Conservation (phyloP, 2,888 invertebrate genomes). For the Balanococcus diminutus region DNA sequence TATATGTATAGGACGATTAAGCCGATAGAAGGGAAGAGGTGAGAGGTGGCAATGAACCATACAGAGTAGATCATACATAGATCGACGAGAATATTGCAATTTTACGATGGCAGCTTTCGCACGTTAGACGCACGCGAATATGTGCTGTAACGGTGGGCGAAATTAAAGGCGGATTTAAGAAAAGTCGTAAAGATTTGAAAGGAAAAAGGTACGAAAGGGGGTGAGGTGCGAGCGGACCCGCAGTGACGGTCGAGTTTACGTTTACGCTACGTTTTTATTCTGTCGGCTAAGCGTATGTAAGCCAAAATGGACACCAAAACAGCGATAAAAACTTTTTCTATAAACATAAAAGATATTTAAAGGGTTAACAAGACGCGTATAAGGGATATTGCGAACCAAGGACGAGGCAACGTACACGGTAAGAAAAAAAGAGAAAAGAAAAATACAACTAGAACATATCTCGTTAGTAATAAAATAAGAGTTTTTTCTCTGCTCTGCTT, state of each 20-base stretch:
- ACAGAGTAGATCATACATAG: neutral
- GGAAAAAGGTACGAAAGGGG: neutral
- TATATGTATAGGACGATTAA: neutral
- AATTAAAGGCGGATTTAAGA: slow-evolving; percentile 49
- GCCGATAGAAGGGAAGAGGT: neutral
- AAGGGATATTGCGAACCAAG: slow-evolving; percentile 30
- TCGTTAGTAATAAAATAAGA: slow-evolving; percentile 51
- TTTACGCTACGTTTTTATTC: neutral
- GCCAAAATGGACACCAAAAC: slow-evolving; percentile 47
- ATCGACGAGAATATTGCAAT: slow-evolving; percentile 16
- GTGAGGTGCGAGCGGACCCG: too few relatives aligned
- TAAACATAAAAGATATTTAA: slow-evolving; percentile 51
- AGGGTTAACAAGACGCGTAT: slow-evolving; percentile 41
- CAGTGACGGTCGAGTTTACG: too few relatives aligned
- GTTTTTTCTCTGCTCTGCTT: neutral
- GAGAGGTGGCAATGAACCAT: neutral
- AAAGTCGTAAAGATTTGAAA: slow-evolving; percentile 42
- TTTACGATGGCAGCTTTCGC: slow-evolving; percentile 39
- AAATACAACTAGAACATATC: slow-evolving; percentile 28
- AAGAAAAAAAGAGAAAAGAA: neutral
- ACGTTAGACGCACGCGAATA: slow-evolving; percentile 24
- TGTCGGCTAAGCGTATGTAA: slow-evolving; percentile 15
- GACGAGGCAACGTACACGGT: neutral
- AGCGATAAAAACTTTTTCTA: slow-evolving; percentile 52
- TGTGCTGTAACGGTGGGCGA: neutral